Evolutionary conservation across 1,140 invertebrate species (phyloP).

Genomic region (Meloidogyne hapla): DNA sequence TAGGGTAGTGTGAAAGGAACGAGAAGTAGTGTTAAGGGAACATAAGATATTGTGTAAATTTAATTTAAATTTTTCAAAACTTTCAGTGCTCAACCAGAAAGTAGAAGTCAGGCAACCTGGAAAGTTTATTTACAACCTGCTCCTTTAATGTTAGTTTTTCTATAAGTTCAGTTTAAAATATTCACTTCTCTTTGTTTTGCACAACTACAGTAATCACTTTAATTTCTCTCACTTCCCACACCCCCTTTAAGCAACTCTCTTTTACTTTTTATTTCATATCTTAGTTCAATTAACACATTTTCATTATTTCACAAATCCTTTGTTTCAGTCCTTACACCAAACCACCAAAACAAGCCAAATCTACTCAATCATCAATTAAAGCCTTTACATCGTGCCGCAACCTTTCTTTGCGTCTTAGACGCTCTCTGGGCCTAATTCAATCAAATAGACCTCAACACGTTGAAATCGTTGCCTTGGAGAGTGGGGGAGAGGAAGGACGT

Average conservation of each 20-base stretch:
- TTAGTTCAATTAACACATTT: no score
- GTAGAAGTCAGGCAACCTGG: conserved; percentile 67
- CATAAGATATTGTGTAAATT: no score
- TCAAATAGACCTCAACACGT: conserved; percentile 10
- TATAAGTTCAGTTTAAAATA: no score
- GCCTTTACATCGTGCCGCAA: conserved; percentile 25
- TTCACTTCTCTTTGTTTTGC: no score
- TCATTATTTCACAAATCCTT: background rate
- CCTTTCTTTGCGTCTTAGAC: conserved; percentile 21
- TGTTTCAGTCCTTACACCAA: conserved; percentile 13
- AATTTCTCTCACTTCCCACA: no score
- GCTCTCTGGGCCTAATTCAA: conserved; percentile 13
- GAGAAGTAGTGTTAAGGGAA: no score
- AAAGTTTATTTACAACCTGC: conserved; percentile 64
- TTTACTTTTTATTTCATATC: no score
- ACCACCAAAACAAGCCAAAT: conserved; percentile 10
- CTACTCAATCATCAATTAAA: conserved; percentile 24
- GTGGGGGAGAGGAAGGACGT: background rate
- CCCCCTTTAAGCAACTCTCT: no score
- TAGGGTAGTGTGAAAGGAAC: no score
- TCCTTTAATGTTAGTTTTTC: conserved; percentile 45
- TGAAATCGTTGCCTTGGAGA: conserved; percentile 15
- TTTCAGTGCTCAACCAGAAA: conserved; percentile 81
- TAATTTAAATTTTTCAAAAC: no score
- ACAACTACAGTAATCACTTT: no score